These are phyloP conservation scores for Nanorana parkeri DNA, from an alignment of 2,113 vertebrate species.

Conservation along the genomic window DNA sequence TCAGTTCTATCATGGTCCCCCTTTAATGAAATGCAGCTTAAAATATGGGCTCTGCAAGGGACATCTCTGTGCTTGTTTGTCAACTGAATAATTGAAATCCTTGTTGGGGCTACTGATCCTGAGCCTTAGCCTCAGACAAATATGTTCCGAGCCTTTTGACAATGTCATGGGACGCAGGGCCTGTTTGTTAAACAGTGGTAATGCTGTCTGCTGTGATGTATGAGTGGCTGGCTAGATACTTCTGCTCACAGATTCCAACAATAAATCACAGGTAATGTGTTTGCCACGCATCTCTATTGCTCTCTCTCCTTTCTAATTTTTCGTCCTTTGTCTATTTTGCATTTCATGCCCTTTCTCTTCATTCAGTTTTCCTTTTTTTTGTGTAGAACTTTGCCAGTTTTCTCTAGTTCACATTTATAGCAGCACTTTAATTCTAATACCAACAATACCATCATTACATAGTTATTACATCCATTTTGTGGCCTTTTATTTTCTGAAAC, in stretches of 20 bases:
- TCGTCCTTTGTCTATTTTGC: conserved; percentile 35
- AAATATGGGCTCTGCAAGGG: background rate
- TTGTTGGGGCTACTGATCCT: conserved; percentile 24
- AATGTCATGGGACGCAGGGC: conserved; percentile 51
- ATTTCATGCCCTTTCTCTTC: conserved; percentile 15
- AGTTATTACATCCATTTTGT: background rate
- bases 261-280: conserved; percentile 53
- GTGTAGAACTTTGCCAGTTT: background rate
- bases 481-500: conserved; percentile 1
- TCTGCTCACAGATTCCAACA: conserved; percentile 43
- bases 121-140: conserved; percentile 35
- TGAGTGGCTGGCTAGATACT: conserved; percentile 46
- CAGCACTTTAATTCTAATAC: background rate
- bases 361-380: conserved; percentile 1
- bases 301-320: conserved; percentile 43
- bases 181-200: conserved; percentile 57
- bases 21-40: background rate
- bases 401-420: background rate
- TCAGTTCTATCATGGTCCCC: background rate
- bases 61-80: background rate
- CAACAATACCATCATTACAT: background rate
- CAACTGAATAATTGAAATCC: conserved; percentile 17
- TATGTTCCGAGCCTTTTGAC: conserved; percentile 36
- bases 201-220: conserved; percentile 57
- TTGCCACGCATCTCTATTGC: conserved; percentile 18